Evolutionary conservation across 1,140 invertebrate genomes (phyloP).

Genomic region (Acarapis woodi): DNA sequence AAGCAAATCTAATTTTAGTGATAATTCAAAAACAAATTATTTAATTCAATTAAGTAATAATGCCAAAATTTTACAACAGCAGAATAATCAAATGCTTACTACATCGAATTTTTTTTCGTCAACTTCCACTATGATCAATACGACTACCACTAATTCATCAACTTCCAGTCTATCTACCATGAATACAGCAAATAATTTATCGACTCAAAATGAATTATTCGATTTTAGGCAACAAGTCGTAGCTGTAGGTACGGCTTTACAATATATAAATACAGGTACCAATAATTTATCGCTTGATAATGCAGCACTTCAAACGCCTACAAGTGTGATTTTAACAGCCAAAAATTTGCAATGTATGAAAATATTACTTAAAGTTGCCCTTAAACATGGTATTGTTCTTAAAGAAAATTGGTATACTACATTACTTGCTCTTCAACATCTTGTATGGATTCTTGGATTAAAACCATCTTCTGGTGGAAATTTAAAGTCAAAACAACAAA

Average conservation of each 20-base stretch:
- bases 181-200: constrained; percentile 23
- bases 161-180: background rate
- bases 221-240: constrained; percentile 66
- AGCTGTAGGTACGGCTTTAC: constrained; percentile 55
- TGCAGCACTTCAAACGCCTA: constrained; percentile 60
- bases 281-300: no score
- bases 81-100: background rate
- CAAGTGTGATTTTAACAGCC: constrained; percentile 66
- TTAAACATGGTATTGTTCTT: constrained; percentile 66
- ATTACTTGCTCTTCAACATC: constrained; percentile 52
- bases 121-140: background rate
- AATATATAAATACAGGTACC: constrained; percentile 32
- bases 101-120: no score
- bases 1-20: background rate
- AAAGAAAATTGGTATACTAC: constrained; percentile 83
- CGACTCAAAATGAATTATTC: constrained; percentile 29
- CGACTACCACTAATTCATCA: background rate
- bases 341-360: constrained; percentile 92
- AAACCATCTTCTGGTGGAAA: constrained; percentile 75
- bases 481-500: constrained; percentile 35
- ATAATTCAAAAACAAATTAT: background rate
- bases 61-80: background rate
- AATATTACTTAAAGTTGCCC: constrained; percentile 53
- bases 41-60: background rate
- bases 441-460: constrained; percentile 89